A percentile compares a stretch with the other conserved stretches of the same genome.
Conservation (phyloP, 2,797 vertebrate genomes). For the Gallirallus australis region DNA sequence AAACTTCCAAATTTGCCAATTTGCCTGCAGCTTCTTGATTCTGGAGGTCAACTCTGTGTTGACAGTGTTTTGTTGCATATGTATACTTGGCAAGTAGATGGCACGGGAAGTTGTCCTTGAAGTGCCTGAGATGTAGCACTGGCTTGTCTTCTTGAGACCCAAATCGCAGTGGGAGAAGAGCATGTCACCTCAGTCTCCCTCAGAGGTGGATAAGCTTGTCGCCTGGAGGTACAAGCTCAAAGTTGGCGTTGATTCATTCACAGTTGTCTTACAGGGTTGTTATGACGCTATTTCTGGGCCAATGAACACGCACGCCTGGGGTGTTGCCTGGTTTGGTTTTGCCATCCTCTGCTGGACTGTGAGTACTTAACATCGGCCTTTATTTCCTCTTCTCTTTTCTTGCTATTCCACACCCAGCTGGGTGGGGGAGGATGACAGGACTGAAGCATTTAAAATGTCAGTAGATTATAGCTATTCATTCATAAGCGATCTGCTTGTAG, state of each 20-base stretch:
- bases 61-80: background rate
- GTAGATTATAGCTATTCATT: background rate
- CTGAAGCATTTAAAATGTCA: background rate
- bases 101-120: background rate
- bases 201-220: background rate
- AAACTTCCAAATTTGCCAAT: background rate
- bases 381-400: background rate
- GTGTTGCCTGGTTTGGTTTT: slow-evolving; percentile 88
- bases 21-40: background rate
- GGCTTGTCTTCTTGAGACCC: background rate
- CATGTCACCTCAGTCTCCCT: background rate
- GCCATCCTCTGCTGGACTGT: slow-evolving; percentile 87
- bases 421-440: background rate
- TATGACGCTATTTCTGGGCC: slow-evolving; percentile 80
- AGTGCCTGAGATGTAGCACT: background rate
- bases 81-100: background rate
- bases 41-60: background rate
- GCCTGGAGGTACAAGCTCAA: background rate
- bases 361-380: slow-evolving; percentile 69
- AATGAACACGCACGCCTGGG: slow-evolving; percentile 80
- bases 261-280: slow-evolving; percentile 76
- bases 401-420: background rate
- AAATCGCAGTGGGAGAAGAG: background rate
- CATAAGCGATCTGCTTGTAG: background rate
- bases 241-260: background rate